These are phyloP conservation scores for Emys orbicularis DNA, from an alignment of 2,797 vertebrate species.

Conservation along the genomic window DNA sequence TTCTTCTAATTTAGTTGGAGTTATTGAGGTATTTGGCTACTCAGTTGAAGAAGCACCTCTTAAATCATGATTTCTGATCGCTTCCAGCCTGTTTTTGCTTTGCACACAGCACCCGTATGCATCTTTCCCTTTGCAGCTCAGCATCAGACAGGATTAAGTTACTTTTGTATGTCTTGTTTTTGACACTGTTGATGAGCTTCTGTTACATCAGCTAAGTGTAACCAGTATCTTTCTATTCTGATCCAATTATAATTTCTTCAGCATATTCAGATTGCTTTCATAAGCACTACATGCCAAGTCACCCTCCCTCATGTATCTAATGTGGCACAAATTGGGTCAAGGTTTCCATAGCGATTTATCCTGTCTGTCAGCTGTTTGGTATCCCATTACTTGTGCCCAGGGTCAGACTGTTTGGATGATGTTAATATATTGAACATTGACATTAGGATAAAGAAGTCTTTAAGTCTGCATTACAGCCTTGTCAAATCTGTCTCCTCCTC, in stretches of 20 bases:
- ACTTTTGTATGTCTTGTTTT: background rate
- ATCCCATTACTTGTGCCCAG: conserved; percentile 16
- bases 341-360: conserved; percentile 5
- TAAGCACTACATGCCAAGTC: background rate
- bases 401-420: conserved; percentile 55
- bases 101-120: background rate
- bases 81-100: background rate
- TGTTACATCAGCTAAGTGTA: background rate
- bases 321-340: fast-evolving
- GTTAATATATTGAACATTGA: conserved; percentile 16
- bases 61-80: conserved; percentile 27
- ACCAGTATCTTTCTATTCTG: background rate
- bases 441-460: conserved; percentile 69
- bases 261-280: conserved; percentile 1
- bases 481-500: conserved; percentile 42
- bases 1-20: conserved; percentile 3
- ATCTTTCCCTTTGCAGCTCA: background rate
- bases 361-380: background rate
- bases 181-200: conserved; percentile 9
- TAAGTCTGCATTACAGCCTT: conserved; percentile 72
- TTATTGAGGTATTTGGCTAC: background rate
- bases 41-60: background rate
- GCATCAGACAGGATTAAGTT: background rate
- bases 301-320: background rate
- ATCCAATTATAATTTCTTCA: background rate